phyloP scores from a whole-genome alignment of 2,797 vertebrate species.

The Octomys mimax region DNA sequence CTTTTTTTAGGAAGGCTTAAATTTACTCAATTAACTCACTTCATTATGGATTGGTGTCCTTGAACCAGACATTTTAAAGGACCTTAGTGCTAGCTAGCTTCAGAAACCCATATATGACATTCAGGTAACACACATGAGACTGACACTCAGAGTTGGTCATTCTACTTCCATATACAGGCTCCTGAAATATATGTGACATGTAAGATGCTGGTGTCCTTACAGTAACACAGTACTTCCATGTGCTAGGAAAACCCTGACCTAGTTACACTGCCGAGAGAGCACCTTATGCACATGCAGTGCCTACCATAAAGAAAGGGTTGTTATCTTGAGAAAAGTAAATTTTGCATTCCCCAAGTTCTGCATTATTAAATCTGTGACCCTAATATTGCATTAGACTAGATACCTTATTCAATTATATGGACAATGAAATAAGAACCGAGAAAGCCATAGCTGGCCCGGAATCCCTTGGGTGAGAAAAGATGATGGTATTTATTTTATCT shows the following conservation, averaged over 20 bases:
- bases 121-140: background rate
- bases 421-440: constrained; percentile 79
- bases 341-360: constrained; percentile 75
- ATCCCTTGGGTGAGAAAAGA: constrained; percentile 63
- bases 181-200: constrained; percentile 64
- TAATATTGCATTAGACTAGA: constrained; percentile 75
- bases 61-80: constrained; percentile 22
- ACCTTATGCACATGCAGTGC: constrained; percentile 47
- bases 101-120: background rate
- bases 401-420: constrained; percentile 79
- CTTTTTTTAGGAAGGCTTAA: constrained; percentile 19
- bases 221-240: background rate
- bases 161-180: constrained; percentile 33
- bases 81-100: background rate
- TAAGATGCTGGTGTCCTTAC: background rate
- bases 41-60: background rate
- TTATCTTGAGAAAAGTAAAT: constrained; percentile 77
- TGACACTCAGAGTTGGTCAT: constrained; percentile 17
- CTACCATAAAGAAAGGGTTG: constrained; percentile 37
- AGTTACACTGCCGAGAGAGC: constrained; percentile 23
- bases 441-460: constrained; percentile 63
- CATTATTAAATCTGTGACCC: constrained; percentile 80
- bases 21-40: constrained; percentile 3
- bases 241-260: constrained; percentile 62
- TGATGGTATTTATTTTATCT: constrained; percentile 73